Base-by-base conservation (phyloP, 2,888 invertebrate species). In the Lepas anatifera region DNA sequence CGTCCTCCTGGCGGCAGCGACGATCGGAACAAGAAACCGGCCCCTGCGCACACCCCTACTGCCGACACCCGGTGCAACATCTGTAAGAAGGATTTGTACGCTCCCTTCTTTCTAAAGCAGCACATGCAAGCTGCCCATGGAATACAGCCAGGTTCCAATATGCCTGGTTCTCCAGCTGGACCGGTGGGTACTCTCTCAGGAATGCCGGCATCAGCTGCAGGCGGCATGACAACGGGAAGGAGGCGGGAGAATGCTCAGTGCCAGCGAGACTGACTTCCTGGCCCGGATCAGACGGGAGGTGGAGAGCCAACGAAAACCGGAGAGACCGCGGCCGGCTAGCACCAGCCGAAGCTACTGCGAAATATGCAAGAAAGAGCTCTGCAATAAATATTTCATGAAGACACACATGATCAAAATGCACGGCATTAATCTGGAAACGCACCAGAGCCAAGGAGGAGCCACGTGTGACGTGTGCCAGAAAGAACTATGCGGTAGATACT, bases 321-420 rank as follows among this genome's bases (percentile, higher is more conserved):
- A 73, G 22, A 73, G 73, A n/a, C 68, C 73, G 58, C 72, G 72
- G 63, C 74, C 75, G n/a, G 72, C 73, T 35, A 76, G 76, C 25
- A 72, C 77, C 37, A 76, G 78, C 43, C 77, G 80, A 73, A 93
- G 93, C 77, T 95, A 94, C 80, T 97, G 97, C 80, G 95, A 95
- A 80, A 95, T 97, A 74, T 97, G 97, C 82, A 96, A 97, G 83
- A 97, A 97, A 81, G 96, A 98, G 82, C 83, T 99, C 76, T 99
- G 98, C 84, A 99, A 99, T 83, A 99, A 99, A 81, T 99, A 99
- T 80, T 99, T 99, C 81, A 93, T 99, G 90, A 95, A 97, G 80
- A 98, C 97, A 1, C 99, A 99, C 83, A 97, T 97, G 94, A 90
- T 95, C 79, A 89, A 96, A 79, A 97, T 99, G 93, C 99, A 95